Evolutionary conservation across 2,113 vertebrate species (phyloP), one percentile per base, ranked within the genome.

Genomic region (Empidonax alnorum): DNA sequence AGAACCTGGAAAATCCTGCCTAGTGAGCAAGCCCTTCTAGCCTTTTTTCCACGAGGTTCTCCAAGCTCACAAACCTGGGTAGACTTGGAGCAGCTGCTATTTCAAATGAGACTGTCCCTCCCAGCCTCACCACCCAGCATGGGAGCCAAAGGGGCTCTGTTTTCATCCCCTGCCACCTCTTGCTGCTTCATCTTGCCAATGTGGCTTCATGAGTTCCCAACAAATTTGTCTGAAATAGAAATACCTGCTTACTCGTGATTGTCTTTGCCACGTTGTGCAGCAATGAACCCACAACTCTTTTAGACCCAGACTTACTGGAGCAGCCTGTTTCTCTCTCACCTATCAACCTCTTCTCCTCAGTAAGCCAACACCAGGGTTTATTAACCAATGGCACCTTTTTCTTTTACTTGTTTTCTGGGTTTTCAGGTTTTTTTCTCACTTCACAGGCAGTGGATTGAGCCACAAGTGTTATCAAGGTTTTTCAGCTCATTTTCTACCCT

Each of bases 1-100:
- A 97, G 92, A 97, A 96, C 93, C 90, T 97, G 96, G 93, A 97
- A 94, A 96, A 95, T 91, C 56, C 50, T 61, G 41, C 94, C 66
- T 71, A 66, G 92, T 82, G 88, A 95, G 71, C 81, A 93, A 96
- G 78, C 31, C 42, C 30, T 91, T 86, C 80, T 96, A 0, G n/a
- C 84, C 91, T 53, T 82, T 94, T 89, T 86, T 93, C 92, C 94
- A 91, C 46, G 72, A 75, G 69, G 37, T 71, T 97, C 68, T 98
- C 97, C 94, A 96, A 97, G 81, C 67, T 89, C 81, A 95, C 93
- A 93, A 90, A 88, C 39, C 77, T 85, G 80, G 67, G 87, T 27
- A 95, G 82, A 79, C 77, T 91, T 90, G 89, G 55, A 91, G 69
- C 87, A 84, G 68, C 69, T 90, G 65, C 92, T 92, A 37, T 92